Evolutionary conservation across 2,113 vertebrate genomes (phyloP), one percentile per base, ranked within the genome.

Genomic region (Echinops telfairi): DNA sequence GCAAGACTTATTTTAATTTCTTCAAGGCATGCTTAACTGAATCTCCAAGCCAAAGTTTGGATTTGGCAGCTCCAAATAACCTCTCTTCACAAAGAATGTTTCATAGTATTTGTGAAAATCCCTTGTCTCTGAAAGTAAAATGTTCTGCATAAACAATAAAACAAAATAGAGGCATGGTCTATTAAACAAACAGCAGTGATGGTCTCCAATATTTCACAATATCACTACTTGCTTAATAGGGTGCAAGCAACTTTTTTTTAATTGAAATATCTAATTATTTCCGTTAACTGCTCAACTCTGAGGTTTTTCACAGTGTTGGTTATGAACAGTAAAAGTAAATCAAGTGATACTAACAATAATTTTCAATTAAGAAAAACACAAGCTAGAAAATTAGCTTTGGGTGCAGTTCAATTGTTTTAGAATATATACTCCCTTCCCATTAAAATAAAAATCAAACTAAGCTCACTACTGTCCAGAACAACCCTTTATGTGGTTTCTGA

Each of bases 251-350:
- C 68, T 92, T 91, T 33, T 31, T 14, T 33, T 31, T 14, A 68
- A 68, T 53, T 53, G 53, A 73, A 43, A 89, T 87, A 38, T 66
- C n/a, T 96, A 4, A 95, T 95, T 93, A 94, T 94, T 93, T 95
- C 93, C 91, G 96, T 89, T 9, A 96, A 95, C 80, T 66, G 20
- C 94, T 97, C 19, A 76, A 6, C 2, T 79, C 29, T 83, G 88
- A 94, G 40, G 62, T 71, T 82, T 92, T 96, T 90, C 81, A 88
- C 10, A 5, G 94, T 89, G 73, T 76, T 93, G 66, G 4, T 89
- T 90, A 57, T 95, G 95, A 97, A 64, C 0, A 95, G 36, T 92
- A 96, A 95, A 97, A 96, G 64, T 75, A 81, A 97, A 96, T 95
- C 94, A 97, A 97, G 89, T 94, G 25, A 79, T 93, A 86, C 57